Evolutionary conservation across 2,113 vertebrate genomes (phyloP), one percentile per base, ranked within the genome.

Genomic region (Ictidomys tridecemlineatus): DNA sequence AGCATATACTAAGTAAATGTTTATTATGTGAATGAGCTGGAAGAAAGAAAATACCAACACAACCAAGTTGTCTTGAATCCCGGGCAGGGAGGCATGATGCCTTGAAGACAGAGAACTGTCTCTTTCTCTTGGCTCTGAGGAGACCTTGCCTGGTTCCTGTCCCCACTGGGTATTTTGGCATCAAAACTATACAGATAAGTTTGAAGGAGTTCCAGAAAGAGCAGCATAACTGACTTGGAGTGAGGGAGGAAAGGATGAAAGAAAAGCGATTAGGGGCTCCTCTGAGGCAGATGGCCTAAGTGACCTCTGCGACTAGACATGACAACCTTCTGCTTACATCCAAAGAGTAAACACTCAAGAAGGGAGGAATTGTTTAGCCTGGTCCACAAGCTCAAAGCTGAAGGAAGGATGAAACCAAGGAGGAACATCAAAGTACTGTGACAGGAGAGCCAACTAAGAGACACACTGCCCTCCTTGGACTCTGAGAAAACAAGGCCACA

Each of bases 311-410:
- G 89, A 74, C 92, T 48, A 95, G 96, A 96, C 93, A 95, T 0
- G 91, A 94, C 96, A 96, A 97, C 95, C 92, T 93, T 95, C 91
- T 88, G 86, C 94, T 80, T 85, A 72, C 85, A 70, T 1, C 84
- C 74, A 96, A 72, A 94, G 84, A 65, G 83, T 97, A 98, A 98
- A 98, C 96, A 98, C 32, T 48, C 77, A 88, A 89, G 87, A 93
- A 53, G 93, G 97, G 98, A 98, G 98, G 97, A 39, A 98, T 95
- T 98, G 97, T 97, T 98, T 98, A 97, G 97, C 97, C 96, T 96
- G 95, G 89, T 80, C 87, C 69, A 93, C 12, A 37, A 94, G 72
- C 95, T 88, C 69, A 87, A 97, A 96, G 97, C 51, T 85, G 72
- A 80, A 96, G 87, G 91, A 94, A 95, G 87, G 73, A 92, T 73